phyloP scores from a whole-genome alignment of 2,797 vertebrate genomes.

The Danio jaintianensis region DNA sequence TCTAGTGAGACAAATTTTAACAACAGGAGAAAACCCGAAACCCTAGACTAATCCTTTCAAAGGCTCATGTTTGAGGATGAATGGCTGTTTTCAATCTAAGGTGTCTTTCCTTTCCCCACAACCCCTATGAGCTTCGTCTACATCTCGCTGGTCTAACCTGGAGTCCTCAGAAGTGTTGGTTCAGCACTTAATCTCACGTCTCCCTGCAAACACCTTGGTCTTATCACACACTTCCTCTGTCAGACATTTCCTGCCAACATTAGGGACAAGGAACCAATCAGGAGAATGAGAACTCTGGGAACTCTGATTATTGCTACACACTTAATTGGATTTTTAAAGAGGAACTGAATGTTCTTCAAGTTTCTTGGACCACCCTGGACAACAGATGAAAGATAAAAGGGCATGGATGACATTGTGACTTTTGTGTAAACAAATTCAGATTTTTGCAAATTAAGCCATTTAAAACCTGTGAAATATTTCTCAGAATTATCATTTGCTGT shows the following conservation, averaged over 20 bases:
- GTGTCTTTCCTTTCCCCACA: constrained; percentile 37
- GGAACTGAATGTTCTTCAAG: constrained; percentile 4
- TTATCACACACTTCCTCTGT: constrained; percentile 62
- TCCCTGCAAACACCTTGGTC: constrained; percentile 49
- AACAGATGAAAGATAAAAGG: not conserved
- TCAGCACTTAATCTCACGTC: constrained; percentile 51
- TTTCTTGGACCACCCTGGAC: constrained; percentile 7
- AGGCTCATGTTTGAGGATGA: constrained; percentile 43
- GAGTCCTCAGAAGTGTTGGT: constrained; percentile 39
- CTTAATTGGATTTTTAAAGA: constrained; percentile 27
- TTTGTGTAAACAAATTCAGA: not conserved
- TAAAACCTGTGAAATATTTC: not conserved
- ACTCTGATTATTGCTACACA: constrained; percentile 24
- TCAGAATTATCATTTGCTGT: not conserved
- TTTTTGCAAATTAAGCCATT: not conserved
- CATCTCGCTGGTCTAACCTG: constrained; percentile 44
- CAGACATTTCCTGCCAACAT: constrained; percentile 56
- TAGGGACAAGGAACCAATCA: constrained; percentile 32
- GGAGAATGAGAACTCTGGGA: constrained; percentile 41
- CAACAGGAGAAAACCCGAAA: constrained; percentile 52
- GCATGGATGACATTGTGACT: not conserved
- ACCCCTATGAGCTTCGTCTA: constrained; percentile 27
- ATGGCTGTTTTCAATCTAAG: constrained; percentile 48
- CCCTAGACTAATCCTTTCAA: constrained; percentile 50
- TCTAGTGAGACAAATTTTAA: constrained; percentile 55